Base-by-base conservation (phyloP, 2,888 invertebrate species). In the Rhyacophila evoluta region DNA sequence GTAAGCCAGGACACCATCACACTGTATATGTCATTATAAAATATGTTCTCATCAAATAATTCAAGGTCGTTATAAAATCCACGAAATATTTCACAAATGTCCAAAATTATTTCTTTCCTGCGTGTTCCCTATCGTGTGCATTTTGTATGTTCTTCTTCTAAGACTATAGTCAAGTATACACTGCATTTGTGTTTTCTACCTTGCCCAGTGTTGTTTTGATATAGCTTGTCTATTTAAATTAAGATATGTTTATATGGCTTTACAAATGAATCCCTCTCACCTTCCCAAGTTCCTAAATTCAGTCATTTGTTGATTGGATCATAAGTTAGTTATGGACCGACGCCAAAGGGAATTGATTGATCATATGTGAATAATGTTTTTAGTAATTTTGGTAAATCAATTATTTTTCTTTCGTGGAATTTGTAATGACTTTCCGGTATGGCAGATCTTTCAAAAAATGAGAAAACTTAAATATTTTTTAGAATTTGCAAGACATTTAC, bases 1-100 rank as follows among this genome's bases (percentile, higher is more conserved):
- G 55, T 55, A 55, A 55, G 55, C 55, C 55, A 55, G 55, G 55
- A 19, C 55, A 55, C 55, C 10, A 25, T 19, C 19, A 55, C 55
- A 55, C 55, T 55, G 55, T 55, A 55, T 55, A 55, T 55, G 55
- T 55, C 55, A 55, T 55, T 55, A 55, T 19, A 19, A 55, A 55
- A 55, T 19, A 19, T 15, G 10, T 19, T 55, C 55, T n/a, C n/a
- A n/a, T n/a, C n/a, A n/a, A n/a, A 55, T 55, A 0, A 55, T 25
- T 19, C 12, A 55, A 55, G 55, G 55, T 55, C 25, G 55, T 55
- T 55, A 55, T 55, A 55, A 55, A 55, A 19, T 55, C 55, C 55
- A 55, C 55, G 55, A 55, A 55, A 55, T 55, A 55, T 55, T 55
- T 19, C 19, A 55, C 19, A 10, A 55, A 55, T 19, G 55, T 55